These are phyloP conservation scores for Halichoerus grypus DNA, from an alignment of 2,113 vertebrate genomes.

Conservation along the genomic window DNA sequence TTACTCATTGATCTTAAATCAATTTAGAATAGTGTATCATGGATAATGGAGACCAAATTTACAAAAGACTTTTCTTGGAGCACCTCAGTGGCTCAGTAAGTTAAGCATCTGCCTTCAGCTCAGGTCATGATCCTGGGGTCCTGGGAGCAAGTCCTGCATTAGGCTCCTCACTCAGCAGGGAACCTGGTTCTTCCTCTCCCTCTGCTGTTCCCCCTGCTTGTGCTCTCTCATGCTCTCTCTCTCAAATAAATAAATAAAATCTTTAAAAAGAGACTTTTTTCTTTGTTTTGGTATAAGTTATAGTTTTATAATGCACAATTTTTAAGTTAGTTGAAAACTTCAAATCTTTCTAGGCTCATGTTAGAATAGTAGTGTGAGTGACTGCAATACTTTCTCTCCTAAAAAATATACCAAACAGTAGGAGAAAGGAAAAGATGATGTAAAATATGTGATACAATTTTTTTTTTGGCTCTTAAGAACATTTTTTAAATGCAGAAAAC, in stretches of 20 bases:
- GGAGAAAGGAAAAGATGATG: neutral
- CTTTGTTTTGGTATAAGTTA: neutral
- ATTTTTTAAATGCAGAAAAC: neutral
- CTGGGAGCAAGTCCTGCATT: too few relatives aligned
- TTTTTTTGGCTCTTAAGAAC: neutral
- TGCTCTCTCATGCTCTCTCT: too few relatives aligned
- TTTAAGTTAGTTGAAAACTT: neutral
- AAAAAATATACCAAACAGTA: neutral
- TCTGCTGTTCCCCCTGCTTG: too few relatives aligned
- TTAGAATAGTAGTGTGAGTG: neutral
- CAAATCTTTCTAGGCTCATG: neutral
- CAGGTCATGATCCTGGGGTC: too few relatives aligned
- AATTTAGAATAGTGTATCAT: neutral
- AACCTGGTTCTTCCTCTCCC: too few relatives aligned
- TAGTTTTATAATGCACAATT: neutral
- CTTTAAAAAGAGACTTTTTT: neutral
- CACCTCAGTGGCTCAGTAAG: too few relatives aligned
- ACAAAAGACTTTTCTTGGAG: too few relatives aligned
- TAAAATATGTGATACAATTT: neutral
- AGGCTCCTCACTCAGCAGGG: too few relatives aligned
- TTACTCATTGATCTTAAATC: neutral
- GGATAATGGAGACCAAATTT: neutral
- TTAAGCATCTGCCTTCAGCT: too few relatives aligned
- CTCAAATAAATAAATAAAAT: too few relatives aligned
- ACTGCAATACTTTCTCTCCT: neutral